These are phyloP conservation scores for Mellilla xanthometata DNA, from an alignment of 2,888 invertebrate genomes.

Conservation along the genomic window DNA sequence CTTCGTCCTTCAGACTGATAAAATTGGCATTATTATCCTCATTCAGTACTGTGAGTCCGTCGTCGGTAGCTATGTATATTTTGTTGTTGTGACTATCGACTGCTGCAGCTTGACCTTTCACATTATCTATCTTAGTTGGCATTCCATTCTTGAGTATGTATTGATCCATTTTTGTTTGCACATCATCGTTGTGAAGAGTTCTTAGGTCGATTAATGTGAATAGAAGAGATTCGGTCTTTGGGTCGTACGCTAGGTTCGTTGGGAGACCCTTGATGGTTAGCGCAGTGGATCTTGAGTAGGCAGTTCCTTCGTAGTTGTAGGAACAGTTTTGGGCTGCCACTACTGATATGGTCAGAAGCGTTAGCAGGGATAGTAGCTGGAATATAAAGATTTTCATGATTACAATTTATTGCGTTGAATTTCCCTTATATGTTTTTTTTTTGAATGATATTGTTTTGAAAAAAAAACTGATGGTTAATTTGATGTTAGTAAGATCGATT, in stretches of 20 bases:
- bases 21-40: slow-evolving; percentile 55
- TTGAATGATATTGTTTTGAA: too few species aligned
- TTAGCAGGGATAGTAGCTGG: slow-evolving; percentile 52
- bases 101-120: slow-evolving; percentile 68
- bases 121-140: slow-evolving; percentile 60
- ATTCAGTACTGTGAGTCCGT: slow-evolving; percentile 60
- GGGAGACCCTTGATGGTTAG: slow-evolving; percentile 70
- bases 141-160: slow-evolving; percentile 57
- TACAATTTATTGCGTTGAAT: too few species aligned
- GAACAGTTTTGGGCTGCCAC: slow-evolving; percentile 57
- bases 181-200: slow-evolving; percentile 62
- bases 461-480: too few species aligned
- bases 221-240: slow-evolving; percentile 53
- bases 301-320: slow-evolving; percentile 46
- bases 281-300: slow-evolving; percentile 51
- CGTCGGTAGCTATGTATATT: slow-evolving; percentile 66
- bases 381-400: slow-evolving; percentile 2
- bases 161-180: slow-evolving; percentile 75
- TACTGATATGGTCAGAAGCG: slow-evolving; percentile 45
- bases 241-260: slow-evolving; percentile 63
- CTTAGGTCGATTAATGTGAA: slow-evolving; percentile 72
- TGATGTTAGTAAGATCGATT: too few species aligned
- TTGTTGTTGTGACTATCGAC: slow-evolving; percentile 55
- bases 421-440: too few species aligned
- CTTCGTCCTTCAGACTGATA: slow-evolving; percentile 63